These are phyloP conservation scores for Agonopterix subpropinquella DNA, from an alignment of 2,888 invertebrate species.

Conservation along the genomic window DNA sequence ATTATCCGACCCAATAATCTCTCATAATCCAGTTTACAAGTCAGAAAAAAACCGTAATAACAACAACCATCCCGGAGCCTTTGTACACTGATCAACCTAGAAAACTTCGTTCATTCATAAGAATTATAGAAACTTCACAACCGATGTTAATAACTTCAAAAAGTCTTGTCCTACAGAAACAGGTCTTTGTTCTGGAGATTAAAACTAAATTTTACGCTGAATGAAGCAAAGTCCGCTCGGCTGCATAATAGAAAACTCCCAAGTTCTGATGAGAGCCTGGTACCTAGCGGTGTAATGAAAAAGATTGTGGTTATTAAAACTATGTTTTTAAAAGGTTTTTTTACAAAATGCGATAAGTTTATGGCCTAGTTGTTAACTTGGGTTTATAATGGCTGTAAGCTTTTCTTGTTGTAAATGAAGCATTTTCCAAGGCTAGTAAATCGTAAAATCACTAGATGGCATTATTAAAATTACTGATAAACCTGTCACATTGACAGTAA, in stretches of 20 bases:
- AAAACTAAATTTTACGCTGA: constrained; percentile 25
- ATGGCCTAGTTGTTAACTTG: too few species aligned
- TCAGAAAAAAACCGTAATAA: too few species aligned
- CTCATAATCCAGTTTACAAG: too few species aligned
- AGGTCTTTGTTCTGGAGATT: constrained; percentile 36
- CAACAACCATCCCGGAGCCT: too few species aligned
- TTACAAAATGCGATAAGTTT: not conserved
- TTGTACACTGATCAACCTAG: not conserved
- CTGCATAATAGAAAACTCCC: constrained; percentile 37
- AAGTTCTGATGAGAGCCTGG: constrained; percentile 40
- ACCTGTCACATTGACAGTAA: too few species aligned
- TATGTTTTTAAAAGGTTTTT: constrained; percentile 1
- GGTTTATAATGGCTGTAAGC: too few species aligned
- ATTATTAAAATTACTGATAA: too few species aligned
- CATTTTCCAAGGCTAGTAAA: too few species aligned
- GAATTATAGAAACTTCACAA: constrained; percentile 4
- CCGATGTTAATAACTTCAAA: constrained; percentile 5
- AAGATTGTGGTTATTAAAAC: constrained; percentile 10
- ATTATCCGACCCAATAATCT: too few species aligned
- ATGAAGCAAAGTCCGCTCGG: constrained; percentile 16
- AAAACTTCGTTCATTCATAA: constrained; percentile 5
- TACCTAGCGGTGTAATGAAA: constrained; percentile 21
- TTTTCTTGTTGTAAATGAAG: too few species aligned
- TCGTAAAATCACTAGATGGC: too few species aligned
- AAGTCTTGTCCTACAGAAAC: constrained; percentile 1